phyloP scores from a whole-genome alignment of 2,113 vertebrate genomes.

The Apodemus sylvaticus region DNA sequence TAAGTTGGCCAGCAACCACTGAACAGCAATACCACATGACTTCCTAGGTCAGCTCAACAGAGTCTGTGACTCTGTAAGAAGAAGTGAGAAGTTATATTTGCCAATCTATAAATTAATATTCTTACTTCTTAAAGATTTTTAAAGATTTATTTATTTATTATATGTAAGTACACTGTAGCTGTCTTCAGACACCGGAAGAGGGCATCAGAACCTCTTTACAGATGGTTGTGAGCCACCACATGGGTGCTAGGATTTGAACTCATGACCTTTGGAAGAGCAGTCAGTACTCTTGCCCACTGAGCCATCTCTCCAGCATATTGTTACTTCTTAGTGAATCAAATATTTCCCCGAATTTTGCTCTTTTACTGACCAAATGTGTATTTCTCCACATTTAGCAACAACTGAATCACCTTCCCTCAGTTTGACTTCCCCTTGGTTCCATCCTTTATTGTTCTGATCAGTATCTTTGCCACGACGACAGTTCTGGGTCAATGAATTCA shows the following conservation, averaged over 20 bases:
- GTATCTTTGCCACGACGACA: not conserved
- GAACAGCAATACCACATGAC: not conserved
- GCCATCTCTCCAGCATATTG: not conserved
- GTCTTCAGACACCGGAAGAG: too few relatives aligned
- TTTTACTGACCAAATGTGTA: not conserved
- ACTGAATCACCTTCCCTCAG: not conserved
- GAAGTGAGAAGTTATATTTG: not conserved
- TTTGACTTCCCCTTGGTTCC: not conserved
- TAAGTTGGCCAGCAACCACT: not conserved
- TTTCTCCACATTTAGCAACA: not conserved
- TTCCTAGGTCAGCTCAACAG: not conserved
- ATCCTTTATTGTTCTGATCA: not conserved
- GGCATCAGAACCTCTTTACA: too few relatives aligned
- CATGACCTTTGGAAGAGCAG: too few relatives aligned
- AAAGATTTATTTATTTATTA: too few relatives aligned
- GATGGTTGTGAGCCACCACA: too few relatives aligned
- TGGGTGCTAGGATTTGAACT: too few relatives aligned
- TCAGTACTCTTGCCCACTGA: too few relatives aligned
- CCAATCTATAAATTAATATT: not conserved
- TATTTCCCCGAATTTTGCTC: not conserved
- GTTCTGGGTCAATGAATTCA: constrained; percentile 4
- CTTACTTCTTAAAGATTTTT: constrained; percentile 1
- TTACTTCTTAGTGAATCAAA: constrained; percentile 15
- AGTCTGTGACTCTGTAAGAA: not conserved
- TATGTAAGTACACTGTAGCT: too few relatives aligned